Evolutionary conservation across 2,888 invertebrate species (phyloP).

Genomic region (Caenorhabditis plicata): DNA sequence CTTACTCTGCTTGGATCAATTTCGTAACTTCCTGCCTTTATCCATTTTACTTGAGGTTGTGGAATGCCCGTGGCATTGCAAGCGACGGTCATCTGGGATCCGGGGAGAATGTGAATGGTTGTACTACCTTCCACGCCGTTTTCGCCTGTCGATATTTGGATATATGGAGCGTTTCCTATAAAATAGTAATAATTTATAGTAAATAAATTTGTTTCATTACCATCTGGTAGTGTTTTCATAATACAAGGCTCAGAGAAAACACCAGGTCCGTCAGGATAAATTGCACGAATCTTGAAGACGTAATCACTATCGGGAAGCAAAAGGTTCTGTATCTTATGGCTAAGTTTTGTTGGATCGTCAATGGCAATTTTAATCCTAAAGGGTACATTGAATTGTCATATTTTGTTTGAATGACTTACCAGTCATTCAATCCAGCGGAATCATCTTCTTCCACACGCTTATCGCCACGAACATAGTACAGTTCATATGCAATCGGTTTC

Average conservation of each 20-base stretch:
- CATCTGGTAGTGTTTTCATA: conserved; percentile 64
- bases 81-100: conserved; percentile 60
- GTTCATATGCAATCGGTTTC: conserved; percentile 57
- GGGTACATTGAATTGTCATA: background rate
- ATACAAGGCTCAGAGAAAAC: conserved; percentile 65
- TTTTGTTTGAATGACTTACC: conserved; percentile 16
- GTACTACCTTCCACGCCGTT: conserved; percentile 58
- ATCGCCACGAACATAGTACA: conserved; percentile 61
- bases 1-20: conserved; percentile 61
- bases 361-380: conserved; percentile 51
- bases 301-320: conserved; percentile 63
- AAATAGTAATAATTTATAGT: background rate
- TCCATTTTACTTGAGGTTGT: conserved; percentile 63
- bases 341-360: conserved; percentile 47
- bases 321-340: conserved; percentile 51
- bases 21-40: conserved; percentile 58
- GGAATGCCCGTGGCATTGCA: conserved; percentile 63
- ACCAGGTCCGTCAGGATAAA: conserved; percentile 63
- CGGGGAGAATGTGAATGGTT: conserved; percentile 58
- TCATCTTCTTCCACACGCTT: conserved; percentile 63
- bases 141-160: conserved; percentile 61
- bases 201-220: too few species aligned
- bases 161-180: conserved; percentile 59
- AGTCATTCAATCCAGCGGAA: conserved; percentile 45
- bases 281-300: conserved; percentile 64